phyloP scores from a whole-genome alignment of 2,113 vertebrate species.

The Menidia beryllina region DNA sequence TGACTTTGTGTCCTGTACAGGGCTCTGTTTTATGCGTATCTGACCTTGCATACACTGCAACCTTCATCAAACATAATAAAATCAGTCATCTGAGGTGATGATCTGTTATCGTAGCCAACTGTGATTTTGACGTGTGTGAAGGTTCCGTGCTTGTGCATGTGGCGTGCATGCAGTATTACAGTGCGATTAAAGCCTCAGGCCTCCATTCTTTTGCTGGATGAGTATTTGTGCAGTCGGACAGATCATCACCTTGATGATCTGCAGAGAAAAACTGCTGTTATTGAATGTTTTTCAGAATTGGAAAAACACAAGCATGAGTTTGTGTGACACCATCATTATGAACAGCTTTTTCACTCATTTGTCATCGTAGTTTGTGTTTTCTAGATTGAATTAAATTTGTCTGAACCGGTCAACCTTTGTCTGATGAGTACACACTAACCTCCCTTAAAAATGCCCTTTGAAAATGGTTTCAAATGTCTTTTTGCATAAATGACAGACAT shows the following conservation, averaged over 20 bases:
- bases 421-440: neutral
- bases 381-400: neutral
- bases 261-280: constrained; percentile 39
- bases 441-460: neutral
- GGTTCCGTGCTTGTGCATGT: constrained; percentile 10
- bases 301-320: constrained; percentile 33
- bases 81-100: constrained; percentile 53
- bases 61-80: constrained; percentile 74
- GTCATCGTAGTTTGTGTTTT: neutral
- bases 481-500: no score
- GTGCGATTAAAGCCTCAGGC: constrained; percentile 52
- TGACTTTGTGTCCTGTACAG: constrained; percentile 36
- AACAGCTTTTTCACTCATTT: neutral
- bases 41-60: constrained; percentile 53
- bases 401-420: neutral
- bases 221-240: constrained; percentile 60
- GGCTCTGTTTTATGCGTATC: constrained; percentile 48
- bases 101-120: constrained; percentile 51
- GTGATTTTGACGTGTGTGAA: constrained; percentile 34
- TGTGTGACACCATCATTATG: neutral
- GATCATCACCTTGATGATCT: constrained; percentile 54
- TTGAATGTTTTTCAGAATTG: constrained; percentile 49
- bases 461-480: no score
- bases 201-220: constrained; percentile 50
- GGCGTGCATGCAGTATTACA: constrained; percentile 11